Conservation (phyloP, 2,888 invertebrate genomes). For the Drosophila prostipennis region DNA sequence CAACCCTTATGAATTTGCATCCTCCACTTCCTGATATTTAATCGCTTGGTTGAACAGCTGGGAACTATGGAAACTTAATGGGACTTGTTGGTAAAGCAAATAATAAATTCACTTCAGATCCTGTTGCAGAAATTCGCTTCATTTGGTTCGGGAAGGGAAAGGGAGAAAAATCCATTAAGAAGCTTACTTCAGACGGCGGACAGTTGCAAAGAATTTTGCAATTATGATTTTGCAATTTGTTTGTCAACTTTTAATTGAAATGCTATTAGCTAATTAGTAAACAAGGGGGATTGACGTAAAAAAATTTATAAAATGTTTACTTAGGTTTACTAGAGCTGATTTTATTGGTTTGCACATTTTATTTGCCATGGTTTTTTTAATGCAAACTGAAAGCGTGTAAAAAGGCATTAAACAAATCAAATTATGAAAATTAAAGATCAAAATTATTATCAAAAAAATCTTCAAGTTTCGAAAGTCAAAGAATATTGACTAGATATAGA, state of each 20-base stretch:
- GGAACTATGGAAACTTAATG: conserved; percentile 26
- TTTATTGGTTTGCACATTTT: not conserved
- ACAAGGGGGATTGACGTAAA: not conserved
- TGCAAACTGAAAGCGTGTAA: not conserved
- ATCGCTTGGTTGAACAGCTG: conserved; percentile 22
- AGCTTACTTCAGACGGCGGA: conserved; percentile 10
- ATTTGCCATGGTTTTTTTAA: not conserved
- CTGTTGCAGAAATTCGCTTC: conserved; percentile 11
- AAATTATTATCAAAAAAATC: not conserved
- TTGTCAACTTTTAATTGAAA: conserved; percentile 66
- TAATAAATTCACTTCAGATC: conserved; percentile 25
- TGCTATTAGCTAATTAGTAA: conserved; percentile 35
- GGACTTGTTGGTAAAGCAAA: not conserved
- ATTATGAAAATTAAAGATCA: not conserved
- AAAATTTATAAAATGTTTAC: not conserved
- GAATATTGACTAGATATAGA: too few relatives aligned
- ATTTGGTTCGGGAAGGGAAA: conserved; percentile 6
- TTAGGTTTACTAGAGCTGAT: not conserved
- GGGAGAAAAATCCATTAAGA: conserved; percentile 21
- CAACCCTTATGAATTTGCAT: conserved; percentile 14
- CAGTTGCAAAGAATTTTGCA: conserved; percentile 33
- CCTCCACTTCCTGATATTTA: conserved; percentile 26
- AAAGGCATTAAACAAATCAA: not conserved
- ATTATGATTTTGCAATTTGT: conserved; percentile 49
- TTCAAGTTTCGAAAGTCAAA: not conserved